Percentiles rank a stretch among this genome's conserved stretches.
Evolutionary conservation across 2,888 invertebrate species (phyloP).

Genomic region (Eilema griseolum): DNA sequence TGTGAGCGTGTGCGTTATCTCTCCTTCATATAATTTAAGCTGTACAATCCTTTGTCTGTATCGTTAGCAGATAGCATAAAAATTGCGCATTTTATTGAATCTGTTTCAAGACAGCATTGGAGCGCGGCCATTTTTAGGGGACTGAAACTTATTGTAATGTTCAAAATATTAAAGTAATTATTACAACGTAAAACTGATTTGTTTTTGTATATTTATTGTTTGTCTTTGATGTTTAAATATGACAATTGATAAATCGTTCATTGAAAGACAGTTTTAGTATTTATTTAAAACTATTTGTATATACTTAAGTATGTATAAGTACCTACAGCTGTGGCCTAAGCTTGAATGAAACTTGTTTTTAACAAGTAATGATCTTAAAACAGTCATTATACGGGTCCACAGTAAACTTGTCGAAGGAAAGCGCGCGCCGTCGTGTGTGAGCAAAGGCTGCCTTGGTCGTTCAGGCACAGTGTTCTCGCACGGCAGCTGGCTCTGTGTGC

Average conservation of each 20-base stretch:
- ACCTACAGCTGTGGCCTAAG: constrained; percentile 50
- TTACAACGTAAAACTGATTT: constrained; percentile 46
- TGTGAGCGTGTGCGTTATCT: constrained; percentile 38
- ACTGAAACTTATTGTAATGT: constrained; percentile 54
- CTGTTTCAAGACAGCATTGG: constrained; percentile 48
- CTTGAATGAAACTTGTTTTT: constrained; percentile 6
- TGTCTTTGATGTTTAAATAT: constrained; percentile 50
- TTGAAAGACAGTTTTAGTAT: constrained; percentile 56
- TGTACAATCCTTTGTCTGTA: constrained; percentile 47
- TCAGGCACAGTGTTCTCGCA: too few relatives aligned
- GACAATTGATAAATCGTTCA: constrained; percentile 50
- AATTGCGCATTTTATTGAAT: constrained; percentile 51
- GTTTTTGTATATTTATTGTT: constrained; percentile 52
- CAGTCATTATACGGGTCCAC: neutral
- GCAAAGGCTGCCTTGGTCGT: too few relatives aligned
- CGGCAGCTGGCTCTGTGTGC: too few relatives aligned
- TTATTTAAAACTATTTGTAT: constrained; percentile 52
- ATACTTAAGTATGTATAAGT: constrained; percentile 45
- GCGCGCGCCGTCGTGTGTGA: too few relatives aligned
- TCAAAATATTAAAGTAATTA: constrained; percentile 51
- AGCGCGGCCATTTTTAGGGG: constrained; percentile 53
- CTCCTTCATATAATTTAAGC: constrained; percentile 29
- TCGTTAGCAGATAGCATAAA: constrained; percentile 40
- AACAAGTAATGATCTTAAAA: neutral
- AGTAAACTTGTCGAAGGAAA: too few relatives aligned